Conservation (phyloP, 2,797 vertebrate species). For the Molossus alvarezi region DNA sequence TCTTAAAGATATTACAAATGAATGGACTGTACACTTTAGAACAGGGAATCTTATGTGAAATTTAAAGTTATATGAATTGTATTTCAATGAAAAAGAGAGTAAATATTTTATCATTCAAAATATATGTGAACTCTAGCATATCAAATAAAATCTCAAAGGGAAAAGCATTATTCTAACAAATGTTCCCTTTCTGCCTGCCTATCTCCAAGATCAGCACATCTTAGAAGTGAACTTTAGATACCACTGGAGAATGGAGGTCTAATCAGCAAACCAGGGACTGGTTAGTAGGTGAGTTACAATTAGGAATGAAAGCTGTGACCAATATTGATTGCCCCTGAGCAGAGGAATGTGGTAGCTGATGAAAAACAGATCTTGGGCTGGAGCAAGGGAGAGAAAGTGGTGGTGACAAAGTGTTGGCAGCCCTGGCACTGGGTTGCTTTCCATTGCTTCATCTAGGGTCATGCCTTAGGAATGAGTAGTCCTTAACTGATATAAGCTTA, state of each 20-base stretch:
- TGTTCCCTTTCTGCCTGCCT: neutral
- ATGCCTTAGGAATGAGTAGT: constrained; percentile 56
- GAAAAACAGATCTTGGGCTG: constrained; percentile 62
- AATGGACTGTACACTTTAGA: constrained; percentile 48
- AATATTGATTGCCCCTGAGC: constrained; percentile 43
- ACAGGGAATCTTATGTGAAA: constrained; percentile 48
- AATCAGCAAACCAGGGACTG: neutral
- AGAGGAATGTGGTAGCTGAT: constrained; percentile 65
- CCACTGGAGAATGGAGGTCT: neutral
- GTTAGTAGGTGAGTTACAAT: constrained; percentile 18
- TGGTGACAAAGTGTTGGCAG: constrained; percentile 66
- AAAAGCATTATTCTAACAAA: constrained; percentile 65
- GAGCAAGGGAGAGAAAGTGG: constrained; percentile 42
- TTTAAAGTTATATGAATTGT: constrained; percentile 51
- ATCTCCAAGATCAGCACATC: neutral
- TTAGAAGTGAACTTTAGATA: constrained; percentile 3
- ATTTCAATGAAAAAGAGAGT: constrained; percentile 50
- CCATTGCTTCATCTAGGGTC: constrained; percentile 51
- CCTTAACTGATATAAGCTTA: neutral
- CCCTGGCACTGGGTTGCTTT: constrained; percentile 34
- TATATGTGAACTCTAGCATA: constrained; percentile 18
- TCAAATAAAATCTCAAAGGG: constrained; percentile 37
- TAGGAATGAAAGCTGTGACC: constrained; percentile 57
- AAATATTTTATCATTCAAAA: constrained; percentile 64
- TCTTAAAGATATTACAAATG: constrained; percentile 27